Evolutionary conservation across 2,797 vertebrate genomes (phyloP), one percentile per base, ranked within the genome.

Genomic region (Macroramphosus scolopax): DNA sequence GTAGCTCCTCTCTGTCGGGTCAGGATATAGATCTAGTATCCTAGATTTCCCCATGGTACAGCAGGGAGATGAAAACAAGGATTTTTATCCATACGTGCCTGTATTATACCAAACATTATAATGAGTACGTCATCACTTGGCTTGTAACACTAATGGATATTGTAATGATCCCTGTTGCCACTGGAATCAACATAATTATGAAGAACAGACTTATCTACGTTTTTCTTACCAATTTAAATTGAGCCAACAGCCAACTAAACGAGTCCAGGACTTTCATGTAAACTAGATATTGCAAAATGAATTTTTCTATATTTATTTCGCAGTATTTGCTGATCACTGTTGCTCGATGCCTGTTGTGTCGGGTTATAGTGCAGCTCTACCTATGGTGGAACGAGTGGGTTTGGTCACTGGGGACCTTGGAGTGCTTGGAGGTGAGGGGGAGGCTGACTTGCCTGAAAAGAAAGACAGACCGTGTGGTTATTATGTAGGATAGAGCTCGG

Each of bases 401-500:
- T 87, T 88, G 79, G 86, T 89, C 90, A 83, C 14, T 24, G 77
- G 82, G 81, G 74, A 49, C 62, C 72, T 76, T 59, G 73, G 63
- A 70, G 77, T 80, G 85, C 80, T 63, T 85, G 87, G 54, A 85
- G 81, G 75, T 82, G 73, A 83, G 82, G 79, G 85, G 82, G 72
- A 69, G 75, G 72, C 71, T 67, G 71, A 84, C 72, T 86, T 71
- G 65, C 86, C 91, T 93, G 90, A 57, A 92, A 90, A 79, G 83
- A 75, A 84, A 91, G 58, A 92, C 74, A 88, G 6, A 82, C 35
- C 77, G 75, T 63, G 50, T 64, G 59, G 59, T 87, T 86, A 83
- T 68, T 33, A 53, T 38, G 17, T 29, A 31, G 45, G 38, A 26
- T 7, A 22, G 46, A 40, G 36, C 37, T 53, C n/a, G 0, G 8